These are phyloP conservation scores for Ryuthela nishihirai DNA, from an alignment of 2,888 invertebrate species.

Conservation along the genomic window DNA sequence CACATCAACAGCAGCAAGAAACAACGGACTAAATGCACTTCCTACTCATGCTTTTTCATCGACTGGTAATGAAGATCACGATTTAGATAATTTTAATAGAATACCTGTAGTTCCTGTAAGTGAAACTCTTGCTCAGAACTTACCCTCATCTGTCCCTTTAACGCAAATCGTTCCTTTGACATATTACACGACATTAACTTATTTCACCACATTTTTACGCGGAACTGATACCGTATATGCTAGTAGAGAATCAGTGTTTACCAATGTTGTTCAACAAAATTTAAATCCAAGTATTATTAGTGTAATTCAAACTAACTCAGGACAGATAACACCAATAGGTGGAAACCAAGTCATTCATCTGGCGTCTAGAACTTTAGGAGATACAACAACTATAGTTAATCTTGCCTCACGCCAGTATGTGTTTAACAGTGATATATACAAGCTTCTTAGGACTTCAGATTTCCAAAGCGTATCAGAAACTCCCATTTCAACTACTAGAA, in stretches of 20 bases:
- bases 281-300: slow-evolving; percentile 31
- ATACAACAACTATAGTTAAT: slow-evolving; percentile 43
- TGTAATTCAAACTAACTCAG: slow-evolving; percentile 21
- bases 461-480: not conserved
- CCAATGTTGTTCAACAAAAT: slow-evolving; percentile 36
- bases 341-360: slow-evolving; percentile 16
- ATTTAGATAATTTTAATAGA: slow-evolving; percentile 15
- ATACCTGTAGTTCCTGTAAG: not conserved
- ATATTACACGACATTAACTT: slow-evolving; percentile 42
- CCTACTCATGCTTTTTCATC: slow-evolving; percentile 5
- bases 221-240: slow-evolving; percentile 41
- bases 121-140: not conserved
- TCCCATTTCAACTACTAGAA: not conserved
- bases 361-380: slow-evolving; percentile 31
- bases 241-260: slow-evolving; percentile 39
- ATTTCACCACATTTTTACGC: slow-evolving; percentile 43
- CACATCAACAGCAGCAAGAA: not conserved
- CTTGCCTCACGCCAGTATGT: slow-evolving; percentile 41
- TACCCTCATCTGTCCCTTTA: not conserved
- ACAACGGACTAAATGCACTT: too few species aligned
- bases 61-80: slow-evolving; percentile 7
- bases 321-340: slow-evolving; percentile 13
- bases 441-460: slow-evolving; percentile 3
- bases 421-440: slow-evolving; percentile 38
- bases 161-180: slow-evolving; percentile 40